These are phyloP conservation scores for Wiebesia pumilae DNA, from an alignment of 1,140 invertebrate genomes.

Conservation along the genomic window DNA sequence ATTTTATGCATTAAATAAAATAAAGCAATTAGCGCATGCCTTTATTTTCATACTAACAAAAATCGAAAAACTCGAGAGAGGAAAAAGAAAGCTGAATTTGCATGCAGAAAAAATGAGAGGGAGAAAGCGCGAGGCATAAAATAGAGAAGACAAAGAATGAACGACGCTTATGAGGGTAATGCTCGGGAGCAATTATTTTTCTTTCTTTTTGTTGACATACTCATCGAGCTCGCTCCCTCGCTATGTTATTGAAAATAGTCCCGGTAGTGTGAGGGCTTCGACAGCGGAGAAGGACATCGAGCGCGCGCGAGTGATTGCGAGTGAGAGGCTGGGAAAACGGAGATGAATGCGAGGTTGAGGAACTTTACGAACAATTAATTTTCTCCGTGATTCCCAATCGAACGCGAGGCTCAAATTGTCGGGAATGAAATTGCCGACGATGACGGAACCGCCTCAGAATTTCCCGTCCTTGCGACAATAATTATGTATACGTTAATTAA, in stretches of 20 bases:
- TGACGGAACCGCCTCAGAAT: constrained; percentile 29
- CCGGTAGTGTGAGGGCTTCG: background rate
- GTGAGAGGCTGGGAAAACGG: background rate
- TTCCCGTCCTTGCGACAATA: constrained; percentile 56
- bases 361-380: constrained; percentile 75
- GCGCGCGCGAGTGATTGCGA: background rate
- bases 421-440: constrained; percentile 51
- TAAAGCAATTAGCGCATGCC: constrained; percentile 30
- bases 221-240: constrained; percentile 19
- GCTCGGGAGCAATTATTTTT: constrained; percentile 46
- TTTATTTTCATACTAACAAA: constrained; percentile 20
- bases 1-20: constrained; percentile 24
- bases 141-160: background rate
- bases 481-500: constrained; percentile 74
- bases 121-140: background rate
- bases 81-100: background rate
- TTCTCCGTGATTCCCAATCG: constrained; percentile 53
- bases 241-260: constrained; percentile 34
- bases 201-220: constrained; percentile 43
- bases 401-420: constrained; percentile 47
- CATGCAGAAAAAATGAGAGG: constrained; percentile 14
- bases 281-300: background rate
- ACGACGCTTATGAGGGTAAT: constrained; percentile 27
- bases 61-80: background rate
- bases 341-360: constrained; percentile 17